Base-by-base conservation (phyloP, 2,888 invertebrate genomes). In the Lathronympha strigana region DNA sequence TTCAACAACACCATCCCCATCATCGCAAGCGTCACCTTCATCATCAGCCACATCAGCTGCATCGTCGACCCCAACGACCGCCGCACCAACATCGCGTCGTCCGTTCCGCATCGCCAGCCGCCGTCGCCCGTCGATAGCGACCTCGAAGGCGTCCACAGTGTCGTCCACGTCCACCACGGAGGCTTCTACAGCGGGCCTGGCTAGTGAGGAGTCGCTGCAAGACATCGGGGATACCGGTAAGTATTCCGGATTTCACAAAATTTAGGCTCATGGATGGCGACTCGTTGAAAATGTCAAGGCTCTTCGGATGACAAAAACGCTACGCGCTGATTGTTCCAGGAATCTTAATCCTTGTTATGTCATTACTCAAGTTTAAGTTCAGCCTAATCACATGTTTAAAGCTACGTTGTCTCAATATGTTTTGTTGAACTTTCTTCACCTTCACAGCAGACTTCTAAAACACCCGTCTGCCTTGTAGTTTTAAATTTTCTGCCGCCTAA, bases 21-120 rank as follows among this genome's bases (percentile, higher is more conserved):
- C 61, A 15, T 50, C 63, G 9, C 38, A 58, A 61, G 60, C 77
- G 3, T 33, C 72, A 4, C 51, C 79, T 25, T 63, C 72, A 6
- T 69, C 79, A 33, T 23, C 75, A 3, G 2, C 33, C 1, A 2
- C 33, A 1, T 63, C 72, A n/a, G 36, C 72, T 0, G 19, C 68
- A 8, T 45, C 73, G 4, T 23, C 72, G 0, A 54, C 72, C 4
- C 25, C 72, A 0, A 58, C 72, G 0, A 51, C 72, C n/a, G 66
- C 62, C 15, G 53, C 76, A 1, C 21, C 71, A 0, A 55, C 75
- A 11, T 75, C 84, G 0, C 84, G 87, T 1, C 81, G 86, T 0
- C 83, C 84, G n/a, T 88, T 85, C 84, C 82, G 85, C 54, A 79
- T 90, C 36, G 81, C 85, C 21, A 84, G 77, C 69, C 84, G 90